Base-by-base conservation (phyloP, 2,797 vertebrate species). In the Netta rufina region DNA sequence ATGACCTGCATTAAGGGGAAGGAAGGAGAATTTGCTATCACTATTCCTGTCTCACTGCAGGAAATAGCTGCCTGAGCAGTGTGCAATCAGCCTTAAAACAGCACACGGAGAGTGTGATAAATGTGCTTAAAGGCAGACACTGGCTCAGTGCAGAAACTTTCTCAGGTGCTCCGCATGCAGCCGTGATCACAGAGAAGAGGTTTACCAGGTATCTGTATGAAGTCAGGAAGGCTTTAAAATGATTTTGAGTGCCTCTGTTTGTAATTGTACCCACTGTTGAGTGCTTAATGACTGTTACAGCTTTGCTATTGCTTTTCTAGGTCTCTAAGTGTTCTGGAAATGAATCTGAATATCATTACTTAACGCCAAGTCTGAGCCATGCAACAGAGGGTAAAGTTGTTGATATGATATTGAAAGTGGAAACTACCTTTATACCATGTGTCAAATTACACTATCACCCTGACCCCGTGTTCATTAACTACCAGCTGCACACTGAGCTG, bases 381-480 rank as follows among this genome's bases (percentile, higher is more conserved):
- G 92, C 95, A n/a, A 95, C 97, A 84, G 93, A 49, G 22, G 92
- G 76, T 19, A 95, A 95, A 13, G 96, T 95, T n/a, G 93, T 97
- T 65, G 94, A 91, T 0, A 84, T 99, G 88, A 95, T 54, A 58
- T 65, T 99, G 47, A 96, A 90, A 93, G 98, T 99, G 38, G 98
- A 98, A 67, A 98, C 98, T 61, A 56, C 95, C 66, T 97, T 80
- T 18, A 38, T 99, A 96, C 17, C 57, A 1, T 99, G 99, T 96
- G 45, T 62, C 5, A 87, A 76, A 17, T 70, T 99, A 17, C 97
- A 87, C 36, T 99, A 98, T 95, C 93, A 97, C 4, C 98, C 98
- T 16, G 98, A 99, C 72, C 99, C 99, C 7, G 84, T 95, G 49
- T 99, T 99, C 88, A 98, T 87, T 58, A 96, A 91, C 76, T 99